Percentiles rank a stretch among this genome's conserved stretches.
Conservation (phyloP, 2,113 vertebrate species). For the Acinonyx jubatus region DNA sequence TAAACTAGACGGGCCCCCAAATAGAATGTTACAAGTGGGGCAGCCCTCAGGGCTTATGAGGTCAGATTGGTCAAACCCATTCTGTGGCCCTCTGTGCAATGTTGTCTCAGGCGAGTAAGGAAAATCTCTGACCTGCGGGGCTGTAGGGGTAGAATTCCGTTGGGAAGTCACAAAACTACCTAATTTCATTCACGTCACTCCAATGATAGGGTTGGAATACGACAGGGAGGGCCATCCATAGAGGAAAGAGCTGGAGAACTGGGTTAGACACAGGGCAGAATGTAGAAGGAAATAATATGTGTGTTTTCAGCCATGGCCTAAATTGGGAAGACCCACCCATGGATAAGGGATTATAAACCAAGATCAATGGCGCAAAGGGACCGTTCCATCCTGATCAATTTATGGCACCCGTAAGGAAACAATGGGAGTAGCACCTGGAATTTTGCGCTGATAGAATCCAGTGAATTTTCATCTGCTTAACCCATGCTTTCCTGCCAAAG, state of each 20-base stretch:
- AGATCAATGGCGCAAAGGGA: not conserved
- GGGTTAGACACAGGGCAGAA: not conserved
- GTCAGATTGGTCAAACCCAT: not conserved
- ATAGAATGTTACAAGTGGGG: rapidly evolving
- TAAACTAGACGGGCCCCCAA: not conserved
- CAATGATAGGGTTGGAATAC: not conserved
- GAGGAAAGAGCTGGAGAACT: not conserved
- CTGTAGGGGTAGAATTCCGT: not conserved
- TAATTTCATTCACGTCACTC: not conserved
- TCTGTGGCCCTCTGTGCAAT: not conserved
- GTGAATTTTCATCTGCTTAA: not conserved
- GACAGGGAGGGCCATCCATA: rapidly evolving
- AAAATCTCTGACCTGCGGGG: not conserved
- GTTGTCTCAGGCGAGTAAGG: rapidly evolving
- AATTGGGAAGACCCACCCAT: not conserved
- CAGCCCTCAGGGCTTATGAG: too few species aligned
- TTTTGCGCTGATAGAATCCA: not conserved
- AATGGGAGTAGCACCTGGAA: rapidly evolving
- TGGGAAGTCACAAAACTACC: not conserved
- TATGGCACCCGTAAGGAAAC: not conserved
- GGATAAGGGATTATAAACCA: not conserved
- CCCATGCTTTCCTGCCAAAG: not conserved
- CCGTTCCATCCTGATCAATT: not conserved
- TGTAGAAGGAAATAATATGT: not conserved
- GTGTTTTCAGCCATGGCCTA: not conserved